Conservation (phyloP, 1,140 invertebrate species). For the Drosophila takahashii region DNA sequence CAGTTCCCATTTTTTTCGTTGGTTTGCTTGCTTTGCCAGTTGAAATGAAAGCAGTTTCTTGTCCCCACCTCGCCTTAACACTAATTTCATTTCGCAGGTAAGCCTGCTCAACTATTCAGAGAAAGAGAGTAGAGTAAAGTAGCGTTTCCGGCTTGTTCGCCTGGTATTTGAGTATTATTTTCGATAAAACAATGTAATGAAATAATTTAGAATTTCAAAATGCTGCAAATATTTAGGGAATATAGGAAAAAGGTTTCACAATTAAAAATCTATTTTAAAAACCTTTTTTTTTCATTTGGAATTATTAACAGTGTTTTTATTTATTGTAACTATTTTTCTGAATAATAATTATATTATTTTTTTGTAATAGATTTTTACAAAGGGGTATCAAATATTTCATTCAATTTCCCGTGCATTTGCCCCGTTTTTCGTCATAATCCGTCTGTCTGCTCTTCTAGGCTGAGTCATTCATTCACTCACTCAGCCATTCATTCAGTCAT, state of each 20-base stretch:
- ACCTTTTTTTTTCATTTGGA: no score
- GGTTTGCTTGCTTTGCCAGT: constrained; percentile 29
- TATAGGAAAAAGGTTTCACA: no score
- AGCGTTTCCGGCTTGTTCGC: constrained; percentile 20
- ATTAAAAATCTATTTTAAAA: no score
- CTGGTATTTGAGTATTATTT: no score
- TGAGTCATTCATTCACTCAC: constrained; percentile 35
- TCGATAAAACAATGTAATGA: no score
- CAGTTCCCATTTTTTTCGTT: constrained; percentile 2
- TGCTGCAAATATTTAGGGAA: no score
- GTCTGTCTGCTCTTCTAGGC: constrained; percentile 30
- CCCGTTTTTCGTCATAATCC: constrained; percentile 14
- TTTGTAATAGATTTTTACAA: no score
- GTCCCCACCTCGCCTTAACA: constrained; percentile 44
- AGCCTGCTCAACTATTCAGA: constrained; percentile 29
- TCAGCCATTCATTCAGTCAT: constrained; percentile 53
- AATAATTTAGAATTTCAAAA: no score
- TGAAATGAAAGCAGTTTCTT: constrained; percentile 19
- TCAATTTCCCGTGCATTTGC: neutral
- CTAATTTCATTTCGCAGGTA: constrained; percentile 71
- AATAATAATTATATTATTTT: no score
- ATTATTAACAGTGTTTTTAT: no score
- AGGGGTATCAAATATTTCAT: constrained; percentile 4
- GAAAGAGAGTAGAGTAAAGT: constrained; percentile 11
- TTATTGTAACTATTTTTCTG: no score